Base-by-base conservation (phyloP, 2,113 vertebrate genomes). In the Pitta sordida region DNA sequence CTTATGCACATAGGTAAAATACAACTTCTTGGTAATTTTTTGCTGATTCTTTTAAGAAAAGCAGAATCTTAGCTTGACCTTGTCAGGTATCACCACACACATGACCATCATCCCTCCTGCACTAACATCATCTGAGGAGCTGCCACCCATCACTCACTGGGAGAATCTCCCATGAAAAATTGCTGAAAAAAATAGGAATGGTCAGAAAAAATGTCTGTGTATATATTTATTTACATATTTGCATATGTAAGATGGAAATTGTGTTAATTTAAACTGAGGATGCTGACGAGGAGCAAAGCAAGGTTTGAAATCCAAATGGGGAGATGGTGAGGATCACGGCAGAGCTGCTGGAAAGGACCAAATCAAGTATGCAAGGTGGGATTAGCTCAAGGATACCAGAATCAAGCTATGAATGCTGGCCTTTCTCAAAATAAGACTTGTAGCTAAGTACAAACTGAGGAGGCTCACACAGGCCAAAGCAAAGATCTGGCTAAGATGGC, bases 31-130 rank as follows among this genome's bases (percentile, higher is more conserved):
- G 24, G 41, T 9, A 2, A 56, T 14, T 80, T 26, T 89, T 62
- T 2, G 15, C 6, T 26, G 7, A 0, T n/a, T 44, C 48, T 83
- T 86, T 64, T 15, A 36, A 49, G 49, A 22, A n/a, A 74, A 56
- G n/a, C 10, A 27, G 67, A 21, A 0, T 30, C 10, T 15, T 36
- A 39, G 44, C 11, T 29, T 19, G 21, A 64, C 6, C 7, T 44
- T 10, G 49, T 12, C 34, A 44, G 34, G 27, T 58, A 17, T 58
- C 43, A 17, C 19, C 11, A 8, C 14, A 10, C 2, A 7, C 2
- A 1, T 0, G 1, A 37, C 19, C 22, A 6, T 4, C 0, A 3
- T 22, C 5, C 13, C 21, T 11, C 19, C 34, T 2, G 6, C 41
- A 8, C 2, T 10, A 55, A 23, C 22, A 30, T 4, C 62, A 32